Conservation (phyloP, 2,888 invertebrate genomes). For the Torymus aiolomorphi region DNA sequence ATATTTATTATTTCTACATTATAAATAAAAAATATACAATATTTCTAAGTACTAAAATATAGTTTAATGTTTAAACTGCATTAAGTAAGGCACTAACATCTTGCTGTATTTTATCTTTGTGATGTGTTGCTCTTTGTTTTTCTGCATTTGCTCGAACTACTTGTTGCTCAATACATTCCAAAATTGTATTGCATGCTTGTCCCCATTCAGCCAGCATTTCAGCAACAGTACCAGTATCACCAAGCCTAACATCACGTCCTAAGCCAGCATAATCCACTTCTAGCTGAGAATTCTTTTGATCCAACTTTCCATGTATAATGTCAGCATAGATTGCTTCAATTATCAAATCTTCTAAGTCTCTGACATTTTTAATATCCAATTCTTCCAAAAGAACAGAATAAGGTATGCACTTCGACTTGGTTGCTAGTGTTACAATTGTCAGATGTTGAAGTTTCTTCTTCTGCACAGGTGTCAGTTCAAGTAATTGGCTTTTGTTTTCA, state of each 20-base stretch:
- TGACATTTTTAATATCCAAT: slow-evolving; percentile 91
- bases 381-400: slow-evolving; percentile 90
- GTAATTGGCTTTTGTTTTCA: slow-evolving; percentile 83
- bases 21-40: slow-evolving; percentile 18
- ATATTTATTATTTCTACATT: neutral
- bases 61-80: slow-evolving; percentile 32
- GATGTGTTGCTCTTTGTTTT: slow-evolving; percentile 87
- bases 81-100: slow-evolving; percentile 80
- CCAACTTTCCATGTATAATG: slow-evolving; percentile 96
- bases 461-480: slow-evolving; percentile 88
- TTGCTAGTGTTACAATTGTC: slow-evolving; percentile 95
- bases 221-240: slow-evolving; percentile 88
- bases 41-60: slow-evolving; percentile 18
- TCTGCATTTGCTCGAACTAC: slow-evolving; percentile 90
- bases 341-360: slow-evolving; percentile 96
- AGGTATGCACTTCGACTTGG: slow-evolving; percentile 93
- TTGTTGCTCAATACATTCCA: slow-evolving; percentile 92
- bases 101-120: slow-evolving; percentile 89
- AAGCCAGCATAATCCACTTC: slow-evolving; percentile 94
- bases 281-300: slow-evolving; percentile 94
- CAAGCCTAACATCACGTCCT: slow-evolving; percentile 92
- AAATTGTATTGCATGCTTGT: slow-evolving; percentile 90
- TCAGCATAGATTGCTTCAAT: slow-evolving; percentile 99
- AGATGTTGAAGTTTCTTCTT: slow-evolving; percentile 94
- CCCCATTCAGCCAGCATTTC: slow-evolving; percentile 93